phyloP scores from a whole-genome alignment of 2,888 invertebrate species.

The Drosophila bunnanda region DNA sequence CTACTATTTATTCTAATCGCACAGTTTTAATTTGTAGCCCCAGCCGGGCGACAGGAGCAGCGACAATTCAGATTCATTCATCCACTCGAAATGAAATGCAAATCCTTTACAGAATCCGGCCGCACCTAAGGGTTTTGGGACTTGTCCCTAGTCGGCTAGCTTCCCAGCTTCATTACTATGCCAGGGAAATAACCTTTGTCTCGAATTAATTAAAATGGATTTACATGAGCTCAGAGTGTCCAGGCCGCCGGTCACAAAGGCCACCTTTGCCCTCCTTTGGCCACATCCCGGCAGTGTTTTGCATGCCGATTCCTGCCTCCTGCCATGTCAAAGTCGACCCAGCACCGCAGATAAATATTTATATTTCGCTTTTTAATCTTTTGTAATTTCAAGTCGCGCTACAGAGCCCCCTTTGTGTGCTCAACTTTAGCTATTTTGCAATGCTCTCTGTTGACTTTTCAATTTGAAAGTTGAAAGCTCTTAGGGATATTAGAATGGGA shows the following conservation, averaged over 20 bases:
- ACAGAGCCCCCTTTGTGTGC: conserved; percentile 53
- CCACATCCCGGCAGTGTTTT: conserved; percentile 55
- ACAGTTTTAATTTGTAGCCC: conserved; percentile 74
- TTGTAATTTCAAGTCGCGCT: conserved; percentile 81
- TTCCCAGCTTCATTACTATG: conserved; percentile 71
- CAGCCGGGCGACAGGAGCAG: conserved; percentile 54
- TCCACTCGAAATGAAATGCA: conserved; percentile 80
- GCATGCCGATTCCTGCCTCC: conserved; percentile 59
- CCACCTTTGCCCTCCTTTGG: conserved; percentile 47
- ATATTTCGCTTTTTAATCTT: conserved; percentile 81
- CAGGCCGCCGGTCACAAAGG: conserved; percentile 65
- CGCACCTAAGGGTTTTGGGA: conserved; percentile 53
- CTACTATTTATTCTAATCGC: conserved; percentile 75
- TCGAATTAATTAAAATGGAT: conserved; percentile 82
- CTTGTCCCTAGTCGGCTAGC: not conserved
- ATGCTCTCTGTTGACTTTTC: conserved; percentile 80
- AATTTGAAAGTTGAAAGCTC: conserved; percentile 82
- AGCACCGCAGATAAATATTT: conserved; percentile 80
- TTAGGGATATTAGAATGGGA: conserved; percentile 79
- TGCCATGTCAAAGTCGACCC: conserved; percentile 38
- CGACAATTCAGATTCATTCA: conserved; percentile 64
- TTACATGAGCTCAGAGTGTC: conserved; percentile 81
- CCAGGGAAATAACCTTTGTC: conserved; percentile 79
- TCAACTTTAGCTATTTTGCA: conserved; percentile 76
- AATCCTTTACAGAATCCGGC: conserved; percentile 70